Base-by-base conservation (phyloP, 30 jellyfish, hydroid and myxozoan genomes). In the Catostylus mosaicus region DNA sequence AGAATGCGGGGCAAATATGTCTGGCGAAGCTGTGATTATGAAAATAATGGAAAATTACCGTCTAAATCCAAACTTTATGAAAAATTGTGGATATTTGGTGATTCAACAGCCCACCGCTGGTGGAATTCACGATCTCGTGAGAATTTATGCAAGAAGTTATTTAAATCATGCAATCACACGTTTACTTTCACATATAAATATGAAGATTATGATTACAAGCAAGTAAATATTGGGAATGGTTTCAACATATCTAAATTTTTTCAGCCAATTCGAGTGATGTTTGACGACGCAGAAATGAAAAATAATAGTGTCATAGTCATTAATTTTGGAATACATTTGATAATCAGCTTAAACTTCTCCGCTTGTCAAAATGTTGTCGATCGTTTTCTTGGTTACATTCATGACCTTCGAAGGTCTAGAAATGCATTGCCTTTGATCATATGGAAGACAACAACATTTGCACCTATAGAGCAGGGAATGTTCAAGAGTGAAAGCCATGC, bases 361-460 rank as follows among this genome's bases (percentile, higher is more conserved):
- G 31, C 22, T 1, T 69, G 35, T 60, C 66, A 68, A 52, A 23
- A 19, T 1, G 45, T 85, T 3, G 37, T 85, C 16, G 85, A 74
- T 30, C 11, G 34, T 1, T 66, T 85, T 24, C 62, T 52, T 23
- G 30, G 65, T 18, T n/a, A 73, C 20, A 29, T 73, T 6, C 40
- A 29, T 7, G 45, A 48, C n/a, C 29, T 37, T 20, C 36, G 30
- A 29, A 36, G 26, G 68, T 35, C 32, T 9, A 48, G 29, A 23
- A 37, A 20, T 0, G 34, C 20, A 14, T 3, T 57, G 76, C 89
- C 95, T 4, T 22, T 22, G 19, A 37, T 73, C 29, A 85, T 85
- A 5, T 85, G 95, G 95, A 85, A 61, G 38, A 74, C 95, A 56
- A 60, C 95, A 32, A 64, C 91, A 22, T 31, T 40, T 33, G 34